These are phyloP conservation scores for Lithophane semibrunnea DNA, from an alignment of 2,888 invertebrate genomes.

Conservation along the genomic window DNA sequence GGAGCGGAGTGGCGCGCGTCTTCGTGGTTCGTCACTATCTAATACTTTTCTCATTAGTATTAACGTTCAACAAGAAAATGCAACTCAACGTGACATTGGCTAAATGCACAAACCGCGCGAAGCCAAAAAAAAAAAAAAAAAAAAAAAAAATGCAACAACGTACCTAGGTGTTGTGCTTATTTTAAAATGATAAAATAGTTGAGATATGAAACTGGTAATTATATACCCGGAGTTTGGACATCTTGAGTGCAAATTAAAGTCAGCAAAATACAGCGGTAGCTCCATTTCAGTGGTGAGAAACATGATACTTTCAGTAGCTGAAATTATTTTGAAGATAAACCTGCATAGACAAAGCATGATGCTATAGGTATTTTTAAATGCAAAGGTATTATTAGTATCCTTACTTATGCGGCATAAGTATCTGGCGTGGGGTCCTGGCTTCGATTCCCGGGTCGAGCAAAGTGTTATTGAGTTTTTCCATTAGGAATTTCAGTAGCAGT, in stretches of 20 bases:
- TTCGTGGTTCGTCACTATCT: too few relatives aligned
- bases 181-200: constrained; percentile 21
- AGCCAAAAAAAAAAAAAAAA: too few relatives aligned
- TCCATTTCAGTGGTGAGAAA: constrained; percentile 19
- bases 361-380: not conserved
- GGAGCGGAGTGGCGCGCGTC: too few relatives aligned
- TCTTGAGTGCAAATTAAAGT: constrained; percentile 33
- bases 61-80: not conserved
- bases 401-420: too few relatives aligned
- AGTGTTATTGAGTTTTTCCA: too few relatives aligned
- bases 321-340: constrained; percentile 21
- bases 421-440: too few relatives aligned
- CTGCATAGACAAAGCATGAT: not conserved
- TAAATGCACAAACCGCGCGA: too few relatives aligned
- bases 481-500: too few relatives aligned
- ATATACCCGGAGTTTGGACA: not conserved
- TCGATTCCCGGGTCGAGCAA: too few relatives aligned
- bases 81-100: too few relatives aligned
- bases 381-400: not conserved
- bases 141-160: constrained; percentile 1
- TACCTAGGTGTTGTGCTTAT: too few relatives aligned
- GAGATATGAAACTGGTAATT: constrained; percentile 41
- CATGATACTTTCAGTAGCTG: constrained; percentile 18
- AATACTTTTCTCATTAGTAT: too few relatives aligned
- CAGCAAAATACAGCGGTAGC: not conserved